Evolutionary conservation across 2,888 invertebrate genomes (phyloP), one percentile per base, ranked within the genome.

Genomic region (Morpho achilles): DNA sequence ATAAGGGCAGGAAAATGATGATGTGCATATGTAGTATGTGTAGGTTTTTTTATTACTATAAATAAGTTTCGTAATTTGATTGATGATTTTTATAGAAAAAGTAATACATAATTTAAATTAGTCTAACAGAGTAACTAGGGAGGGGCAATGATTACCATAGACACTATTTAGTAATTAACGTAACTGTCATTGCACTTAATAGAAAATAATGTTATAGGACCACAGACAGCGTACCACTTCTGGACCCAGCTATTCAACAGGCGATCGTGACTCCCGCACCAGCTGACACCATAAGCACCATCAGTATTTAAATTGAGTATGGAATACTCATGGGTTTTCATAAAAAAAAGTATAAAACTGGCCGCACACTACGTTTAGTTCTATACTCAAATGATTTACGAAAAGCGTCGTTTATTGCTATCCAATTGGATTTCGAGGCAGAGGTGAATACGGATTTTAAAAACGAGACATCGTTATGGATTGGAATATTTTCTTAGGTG

Each of bases 201-300:
- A 32, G 3, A 7, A 23, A 16, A 16, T 50, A 44, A 43, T 43
- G 23, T 46, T 7, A 41, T 75, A 91, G 90, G 63, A 88, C 89
- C 4, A 87, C 88, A 0, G 91, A 91, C 69, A 90, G 86, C 66
- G 90, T 91, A 56, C 91, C 91, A 0, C 73, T 91, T 7, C 64
- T 91, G 70, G 89, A 91, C 58, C 88, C 91, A 0, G 69, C 84
- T 7, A 78, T 85, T 39, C 87, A 89, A 60, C 87, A 88, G 56
- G 80, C 89, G 0, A 83, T 67, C 46, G 77, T 85, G 16, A 85
- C 90, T 0, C 79, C 82, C 0, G 87, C 87, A 0, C 90, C 91
- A 0, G 86, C 83, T 0, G 89, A 90, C 61, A 86, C 90, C 0
- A 91, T 91, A 59, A 91, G 91, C 74, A 91, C 91, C 1, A 91